Percentiles rank a stretch among this genome's conserved stretches.
Conservation (phyloP, 2,113 vertebrate species). For the Gambusia affinis region DNA sequence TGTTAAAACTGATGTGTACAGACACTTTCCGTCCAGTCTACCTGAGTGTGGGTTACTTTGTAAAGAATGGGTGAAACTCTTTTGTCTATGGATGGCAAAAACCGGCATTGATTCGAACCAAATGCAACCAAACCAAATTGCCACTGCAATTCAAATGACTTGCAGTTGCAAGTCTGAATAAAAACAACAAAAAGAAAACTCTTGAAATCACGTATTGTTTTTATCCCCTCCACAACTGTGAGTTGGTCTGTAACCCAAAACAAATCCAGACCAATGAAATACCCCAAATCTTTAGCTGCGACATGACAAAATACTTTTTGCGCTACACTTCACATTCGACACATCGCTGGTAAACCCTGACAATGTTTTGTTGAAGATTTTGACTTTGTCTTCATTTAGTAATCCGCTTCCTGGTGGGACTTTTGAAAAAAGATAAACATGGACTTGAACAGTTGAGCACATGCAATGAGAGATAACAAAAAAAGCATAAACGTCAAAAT, state of each 20-base stretch:
- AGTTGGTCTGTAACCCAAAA: no score
- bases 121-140: no score
- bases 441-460: conserved; percentile 32
- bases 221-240: not conserved
- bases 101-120: not conserved
- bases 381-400: conserved; percentile 56
- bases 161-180: not conserved
- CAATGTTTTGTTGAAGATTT: not conserved
- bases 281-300: no score
- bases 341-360: conserved; percentile 25
- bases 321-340: conserved; percentile 30
- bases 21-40: not conserved
- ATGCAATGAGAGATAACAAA: not conserved
- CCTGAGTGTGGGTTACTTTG: not conserved
- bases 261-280: no score
- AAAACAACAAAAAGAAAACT: not conserved
- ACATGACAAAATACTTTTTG: no score
- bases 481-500: not conserved
- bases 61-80: no score
- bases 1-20: not conserved
- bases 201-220: not conserved
- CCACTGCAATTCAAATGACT: not conserved
- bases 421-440: conserved; percentile 51
- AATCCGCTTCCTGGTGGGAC: conserved; percentile 36
- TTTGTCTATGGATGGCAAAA: not conserved